Evolutionary conservation across 2,888 invertebrate species (phyloP).

Genomic region (Globia sparganii): DNA sequence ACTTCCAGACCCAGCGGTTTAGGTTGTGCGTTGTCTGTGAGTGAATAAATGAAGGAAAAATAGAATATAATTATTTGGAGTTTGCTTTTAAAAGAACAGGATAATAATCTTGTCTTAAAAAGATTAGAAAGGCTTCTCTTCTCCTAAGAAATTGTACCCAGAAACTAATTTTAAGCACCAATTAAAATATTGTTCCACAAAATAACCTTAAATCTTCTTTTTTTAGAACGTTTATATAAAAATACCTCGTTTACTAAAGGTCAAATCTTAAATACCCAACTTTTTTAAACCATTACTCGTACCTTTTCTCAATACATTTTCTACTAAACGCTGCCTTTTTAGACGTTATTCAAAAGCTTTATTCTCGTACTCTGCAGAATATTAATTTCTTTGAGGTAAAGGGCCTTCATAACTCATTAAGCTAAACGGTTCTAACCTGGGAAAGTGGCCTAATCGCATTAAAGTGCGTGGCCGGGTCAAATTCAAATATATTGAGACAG

Average conservation of each 20-base stretch:
- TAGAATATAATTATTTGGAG: background rate
- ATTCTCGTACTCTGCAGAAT: constrained; percentile 57
- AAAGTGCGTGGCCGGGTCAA: constrained; percentile 72
- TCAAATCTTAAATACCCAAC: constrained; percentile 24
- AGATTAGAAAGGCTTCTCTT: background rate
- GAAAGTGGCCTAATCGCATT: constrained; percentile 76
- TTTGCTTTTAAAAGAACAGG: background rate
- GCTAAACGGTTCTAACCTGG: constrained; percentile 78
- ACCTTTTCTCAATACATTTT: constrained; percentile 41
- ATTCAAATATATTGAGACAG: constrained; percentile 63
- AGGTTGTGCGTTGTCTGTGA: background rate
- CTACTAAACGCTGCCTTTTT: constrained; percentile 31
- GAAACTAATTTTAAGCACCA: background rate
- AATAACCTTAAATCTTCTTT: background rate
- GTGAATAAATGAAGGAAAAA: background rate
- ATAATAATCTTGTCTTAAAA: background rate
- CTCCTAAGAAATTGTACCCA: background rate
- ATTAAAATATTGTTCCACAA: background rate
- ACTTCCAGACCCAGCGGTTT: background rate
- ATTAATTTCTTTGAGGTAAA: constrained; percentile 76
- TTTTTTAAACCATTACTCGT: constrained; percentile 19
- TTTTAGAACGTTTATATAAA: background rate
- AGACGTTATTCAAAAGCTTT: constrained; percentile 47
- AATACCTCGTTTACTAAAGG: constrained; percentile 7
- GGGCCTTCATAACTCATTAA: constrained; percentile 77